Percentiles rank a stretch among this genome's conserved stretches.
phyloP scores from a whole-genome alignment of 2,113 vertebrate species.

The Ciconia stormi region DNA sequence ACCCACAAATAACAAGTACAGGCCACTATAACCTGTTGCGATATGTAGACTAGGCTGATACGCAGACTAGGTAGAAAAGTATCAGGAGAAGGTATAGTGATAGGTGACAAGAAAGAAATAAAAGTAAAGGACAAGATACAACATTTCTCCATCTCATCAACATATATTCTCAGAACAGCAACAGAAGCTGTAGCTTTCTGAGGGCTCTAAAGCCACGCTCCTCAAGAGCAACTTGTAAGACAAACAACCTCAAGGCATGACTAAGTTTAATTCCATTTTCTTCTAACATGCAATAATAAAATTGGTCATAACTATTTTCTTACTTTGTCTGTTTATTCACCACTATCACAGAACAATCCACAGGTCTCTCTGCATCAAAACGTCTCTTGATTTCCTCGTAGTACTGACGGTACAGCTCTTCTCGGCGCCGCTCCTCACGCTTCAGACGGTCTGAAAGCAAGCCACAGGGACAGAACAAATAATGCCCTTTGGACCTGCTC shows the following conservation, averaged over 20 bases:
- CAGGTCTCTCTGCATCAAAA: constrained; percentile 89
- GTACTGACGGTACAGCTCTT: constrained; percentile 94
- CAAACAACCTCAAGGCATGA: neutral
- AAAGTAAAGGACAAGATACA: neutral
- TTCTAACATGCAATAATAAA: neutral
- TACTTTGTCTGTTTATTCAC: constrained; percentile 98
- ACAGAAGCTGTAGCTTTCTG: neutral
- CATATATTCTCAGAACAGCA: neutral
- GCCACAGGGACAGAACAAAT: neutral
- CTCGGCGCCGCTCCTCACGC: constrained; percentile 88
- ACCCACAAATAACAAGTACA: neutral
- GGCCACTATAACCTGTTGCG: neutral
- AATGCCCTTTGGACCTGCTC: neutral
- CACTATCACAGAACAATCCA: constrained; percentile 97
- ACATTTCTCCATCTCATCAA: neutral
- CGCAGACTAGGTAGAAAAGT: neutral
- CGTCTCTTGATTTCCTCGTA: constrained; percentile 96
- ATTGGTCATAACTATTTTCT: constrained; percentile 1
- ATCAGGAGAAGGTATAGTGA: neutral
- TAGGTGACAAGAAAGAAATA: neutral
- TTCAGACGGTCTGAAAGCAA: constrained; percentile 79
- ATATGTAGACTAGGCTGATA: neutral
- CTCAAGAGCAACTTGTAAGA: neutral
- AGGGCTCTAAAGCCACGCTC: neutral
- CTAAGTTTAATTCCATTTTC: neutral